Evolutionary conservation across 2,797 vertebrate species (phyloP).

Genomic region (Cheirogaleus major): DNA sequence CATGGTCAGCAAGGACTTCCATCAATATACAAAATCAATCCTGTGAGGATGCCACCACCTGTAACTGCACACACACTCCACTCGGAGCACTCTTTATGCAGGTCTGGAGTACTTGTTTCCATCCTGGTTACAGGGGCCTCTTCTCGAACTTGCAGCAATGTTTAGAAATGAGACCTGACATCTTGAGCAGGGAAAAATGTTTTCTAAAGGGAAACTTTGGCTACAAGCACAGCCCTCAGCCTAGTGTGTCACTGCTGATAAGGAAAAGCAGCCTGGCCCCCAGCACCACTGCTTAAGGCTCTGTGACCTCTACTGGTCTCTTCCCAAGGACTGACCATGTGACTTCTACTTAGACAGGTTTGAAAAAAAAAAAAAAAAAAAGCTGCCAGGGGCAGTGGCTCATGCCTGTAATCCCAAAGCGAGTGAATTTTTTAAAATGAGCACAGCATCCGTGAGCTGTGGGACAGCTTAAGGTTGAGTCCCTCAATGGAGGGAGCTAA

Average conservation of each 20-base stretch:
- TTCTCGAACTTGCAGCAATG: background rate
- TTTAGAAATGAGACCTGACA: background rate
- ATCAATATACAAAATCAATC: background rate
- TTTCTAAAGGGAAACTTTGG: background rate
- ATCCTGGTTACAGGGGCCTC: background rate
- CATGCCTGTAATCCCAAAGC: background rate
- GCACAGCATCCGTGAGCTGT: background rate
- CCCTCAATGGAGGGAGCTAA: background rate
- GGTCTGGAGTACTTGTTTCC: background rate
- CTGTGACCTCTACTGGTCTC: background rate
- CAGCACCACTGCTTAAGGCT: fast-evolving
- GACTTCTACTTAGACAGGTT: background rate
- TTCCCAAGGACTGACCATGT: background rate
- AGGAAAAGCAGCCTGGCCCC: background rate
- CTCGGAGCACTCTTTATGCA: background rate
- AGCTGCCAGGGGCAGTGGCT: background rate
- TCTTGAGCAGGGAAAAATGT: background rate
- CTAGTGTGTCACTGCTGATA: fast-evolving
- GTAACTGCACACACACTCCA: background rate
- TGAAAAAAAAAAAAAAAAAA: background rate
- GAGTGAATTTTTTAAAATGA: background rate
- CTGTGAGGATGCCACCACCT: background rate
- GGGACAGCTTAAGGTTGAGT: background rate
- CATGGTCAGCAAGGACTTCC: slow-evolving; percentile 53
- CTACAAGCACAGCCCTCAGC: background rate